A percentile compares a stretch with the other conserved stretches of the same genome.
Evolutionary conservation across 2,888 invertebrate genomes (phyloP).

Genomic region (Oxytorus armatus): DNA sequence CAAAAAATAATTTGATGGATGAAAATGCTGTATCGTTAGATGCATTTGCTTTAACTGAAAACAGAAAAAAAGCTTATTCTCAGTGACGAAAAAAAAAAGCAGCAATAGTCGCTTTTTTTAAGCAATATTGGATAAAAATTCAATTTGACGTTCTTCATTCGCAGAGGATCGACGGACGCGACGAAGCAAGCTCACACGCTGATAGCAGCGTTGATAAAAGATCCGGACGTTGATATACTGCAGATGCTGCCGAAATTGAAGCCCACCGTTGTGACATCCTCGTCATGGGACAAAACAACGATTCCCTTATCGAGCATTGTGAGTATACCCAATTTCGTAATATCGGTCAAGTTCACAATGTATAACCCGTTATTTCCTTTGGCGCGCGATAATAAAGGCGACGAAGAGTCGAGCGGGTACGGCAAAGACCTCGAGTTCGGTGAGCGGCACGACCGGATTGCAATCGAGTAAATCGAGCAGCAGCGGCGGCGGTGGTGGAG

Average conservation of each 20-base stretch:
- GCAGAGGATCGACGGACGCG: slow-evolving; percentile 94
- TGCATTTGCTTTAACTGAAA: too few species aligned
- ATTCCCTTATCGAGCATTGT: slow-evolving; percentile 82
- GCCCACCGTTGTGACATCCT: slow-evolving; percentile 86
- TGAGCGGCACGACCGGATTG: slow-evolving; percentile 75
- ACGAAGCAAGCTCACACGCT: slow-evolving; percentile 96
- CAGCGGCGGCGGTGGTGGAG: slow-evolving; percentile 45
- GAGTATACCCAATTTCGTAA: slow-evolving; percentile 73
- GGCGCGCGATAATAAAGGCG: slow-evolving; percentile 72
- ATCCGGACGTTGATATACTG: slow-evolving; percentile 96
- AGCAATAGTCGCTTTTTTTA: too few species aligned
- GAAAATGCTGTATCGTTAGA: too few species aligned
- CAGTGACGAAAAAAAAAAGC: slow-evolving; percentile 8
- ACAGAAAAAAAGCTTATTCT: too few species aligned
- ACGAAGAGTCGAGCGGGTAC: slow-evolving; percentile 81
- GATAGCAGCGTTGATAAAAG: slow-evolving; percentile 96
- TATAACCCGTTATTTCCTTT: not conserved
- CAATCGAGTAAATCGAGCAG: slow-evolving; percentile 76
- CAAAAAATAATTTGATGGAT: too few species aligned
- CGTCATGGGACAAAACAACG: slow-evolving; percentile 87
- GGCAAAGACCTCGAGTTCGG: slow-evolving; percentile 78
- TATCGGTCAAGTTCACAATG: too few species aligned
- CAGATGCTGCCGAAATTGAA: slow-evolving; percentile 91
- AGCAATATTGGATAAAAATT: too few species aligned
- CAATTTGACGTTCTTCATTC: slow-evolving; percentile 62